Evolutionary conservation across 2,888 invertebrate genomes (phyloP).

Genomic region (Chrysolina oricalcia): DNA sequence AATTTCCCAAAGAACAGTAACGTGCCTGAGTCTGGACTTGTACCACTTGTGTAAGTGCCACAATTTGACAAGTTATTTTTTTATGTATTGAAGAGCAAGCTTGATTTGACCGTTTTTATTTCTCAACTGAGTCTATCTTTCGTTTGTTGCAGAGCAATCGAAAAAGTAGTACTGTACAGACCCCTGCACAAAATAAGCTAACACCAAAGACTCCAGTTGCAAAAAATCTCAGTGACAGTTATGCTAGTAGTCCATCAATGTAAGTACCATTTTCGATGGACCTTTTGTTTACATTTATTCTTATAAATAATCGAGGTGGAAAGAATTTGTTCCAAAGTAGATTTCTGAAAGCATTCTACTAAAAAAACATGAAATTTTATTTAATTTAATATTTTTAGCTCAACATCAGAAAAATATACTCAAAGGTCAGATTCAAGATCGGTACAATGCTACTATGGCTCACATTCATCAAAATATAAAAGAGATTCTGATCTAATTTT

Average conservation of each 20-base stretch:
- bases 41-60: neutral
- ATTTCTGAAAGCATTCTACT: too few relatives aligned
- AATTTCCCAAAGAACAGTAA: too few relatives aligned
- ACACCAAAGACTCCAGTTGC: constrained; percentile 27
- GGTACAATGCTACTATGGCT: constrained; percentile 49
- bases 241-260: constrained; percentile 35
- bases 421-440: constrained; percentile 50
- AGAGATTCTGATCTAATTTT: constrained; percentile 35
- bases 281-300: too few relatives aligned
- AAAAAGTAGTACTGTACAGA: constrained; percentile 31
- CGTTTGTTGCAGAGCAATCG: constrained; percentile 42
- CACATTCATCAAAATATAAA: constrained; percentile 45
- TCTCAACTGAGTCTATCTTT: neutral
- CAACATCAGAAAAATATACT: constrained; percentile 46
- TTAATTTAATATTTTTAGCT: constrained; percentile 24
- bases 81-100: too few relatives aligned
- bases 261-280: constrained; percentile 15
- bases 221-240: constrained; percentile 19
- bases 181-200: constrained; percentile 18
- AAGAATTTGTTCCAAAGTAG: too few relatives aligned
- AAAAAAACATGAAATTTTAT: neutral
- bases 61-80: constrained; percentile 1
- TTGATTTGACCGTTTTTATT: too few relatives aligned
- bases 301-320: too few relatives aligned
- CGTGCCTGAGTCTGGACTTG: too few relatives aligned